Base-by-base conservation (phyloP, 2,888 invertebrate genomes). In the Antheraea yamamai region DNA sequence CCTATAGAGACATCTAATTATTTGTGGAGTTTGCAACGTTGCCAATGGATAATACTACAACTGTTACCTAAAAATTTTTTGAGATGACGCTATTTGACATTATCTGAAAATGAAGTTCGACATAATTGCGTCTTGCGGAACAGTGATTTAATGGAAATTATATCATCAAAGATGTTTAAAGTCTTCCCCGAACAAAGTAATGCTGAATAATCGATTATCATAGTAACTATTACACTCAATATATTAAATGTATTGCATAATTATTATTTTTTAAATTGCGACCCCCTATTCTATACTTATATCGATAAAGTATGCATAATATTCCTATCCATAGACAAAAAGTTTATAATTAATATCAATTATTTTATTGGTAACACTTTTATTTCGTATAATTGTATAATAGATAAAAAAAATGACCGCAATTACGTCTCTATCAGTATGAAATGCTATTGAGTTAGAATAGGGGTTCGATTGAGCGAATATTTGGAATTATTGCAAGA, bases 211-310 rank as follows among this genome's bases (percentile, higher is more conserved):
- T 30, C 26, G 64, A 66, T 16, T 66, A 66, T 16, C 26, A 66
- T 30, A 61, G n/a, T 61, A 61, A 55, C 61, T 66, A 30, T 30
- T 26, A 6, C 16, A 66, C 16, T 16, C 26, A 30, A 66, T 66
- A 66, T 66, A 66, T 66, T 66, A 66, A 26, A 66, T 30, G 16
- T 30, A 66, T 66, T 66, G 30, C 64, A 30, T 66, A 66, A 26
- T 30, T 30, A 30, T 66, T 66, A 14, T 66, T 66, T 39, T 66
- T 66, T 14, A 16, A 66, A 30, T 66, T 30, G 0, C 64, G 26
- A 30, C 26, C 30, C 64, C 64, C 30, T 16, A 30, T 66, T 66
- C 61, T n/a, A 61, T 12, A 61, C 0, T 66, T 30, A 66, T n/a
- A 39, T 39, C 35, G 35, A 39, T 30, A 12, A 66, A 16, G 16